A percentile compares a stretch with the other conserved stretches of the same genome.
Evolutionary conservation across 2,888 invertebrate species (phyloP).

Genomic region (Cecidostiba fungosa): DNA sequence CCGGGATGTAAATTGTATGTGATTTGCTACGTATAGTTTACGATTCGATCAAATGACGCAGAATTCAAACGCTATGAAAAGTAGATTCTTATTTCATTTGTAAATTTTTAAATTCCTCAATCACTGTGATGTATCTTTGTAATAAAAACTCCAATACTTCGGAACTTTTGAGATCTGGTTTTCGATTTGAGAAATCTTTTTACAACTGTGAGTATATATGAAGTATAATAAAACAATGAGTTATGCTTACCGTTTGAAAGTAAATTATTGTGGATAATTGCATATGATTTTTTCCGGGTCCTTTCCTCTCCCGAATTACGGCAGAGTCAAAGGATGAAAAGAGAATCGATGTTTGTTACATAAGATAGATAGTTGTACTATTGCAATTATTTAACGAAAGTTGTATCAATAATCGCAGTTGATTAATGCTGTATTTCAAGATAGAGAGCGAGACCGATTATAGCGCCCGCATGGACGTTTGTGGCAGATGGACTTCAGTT

Average conservation of each 20-base stretch:
- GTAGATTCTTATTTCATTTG: neutral
- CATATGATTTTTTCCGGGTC: constrained; percentile 62
- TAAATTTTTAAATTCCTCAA: neutral
- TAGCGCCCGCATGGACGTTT: constrained; percentile 60
- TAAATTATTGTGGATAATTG: constrained; percentile 27
- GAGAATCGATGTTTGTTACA: constrained; percentile 73
- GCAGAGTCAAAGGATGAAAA: constrained; percentile 66
- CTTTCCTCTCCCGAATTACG: constrained; percentile 68
- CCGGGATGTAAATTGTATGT: constrained; percentile 56
- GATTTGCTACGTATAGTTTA: constrained; percentile 21
- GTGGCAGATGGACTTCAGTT: constrained; percentile 53
- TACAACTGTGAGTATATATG: neutral
- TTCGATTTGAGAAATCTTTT: neutral
- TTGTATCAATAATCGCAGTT: constrained; percentile 63
- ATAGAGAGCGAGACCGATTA: constrained; percentile 53
- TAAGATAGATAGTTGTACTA: constrained; percentile 71
- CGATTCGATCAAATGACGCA: constrained; percentile 2
- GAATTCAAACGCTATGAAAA: neutral
- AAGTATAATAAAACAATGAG: neutral
- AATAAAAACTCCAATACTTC: neutral
- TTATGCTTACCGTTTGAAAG: neutral
- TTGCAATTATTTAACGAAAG: constrained; percentile 67
- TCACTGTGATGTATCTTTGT: constrained; percentile 12
- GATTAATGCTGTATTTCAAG: constrained; percentile 53
- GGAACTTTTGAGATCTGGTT: neutral